Evolutionary conservation across 2,113 vertebrate species (phyloP).

Genomic region (Tapirus terrestris): DNA sequence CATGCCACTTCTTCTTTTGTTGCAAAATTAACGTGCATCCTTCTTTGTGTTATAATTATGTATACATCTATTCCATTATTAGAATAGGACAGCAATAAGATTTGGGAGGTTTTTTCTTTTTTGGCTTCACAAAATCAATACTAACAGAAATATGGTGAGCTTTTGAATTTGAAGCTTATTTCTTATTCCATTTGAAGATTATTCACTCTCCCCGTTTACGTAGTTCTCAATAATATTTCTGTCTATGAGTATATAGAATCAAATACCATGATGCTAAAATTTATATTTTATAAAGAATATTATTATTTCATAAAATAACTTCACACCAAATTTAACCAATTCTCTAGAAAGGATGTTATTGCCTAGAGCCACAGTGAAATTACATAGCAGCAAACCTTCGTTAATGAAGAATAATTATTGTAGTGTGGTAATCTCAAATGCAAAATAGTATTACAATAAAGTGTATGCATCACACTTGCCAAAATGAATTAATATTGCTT

Average conservation of each 20-base stretch:
- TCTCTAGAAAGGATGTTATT: conserved; percentile 47
- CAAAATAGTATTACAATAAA: neutral
- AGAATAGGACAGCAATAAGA: neutral
- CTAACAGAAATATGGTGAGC: neutral
- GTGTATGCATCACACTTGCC: conserved; percentile 52
- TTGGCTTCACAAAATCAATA: conserved; percentile 5
- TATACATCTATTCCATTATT: neutral
- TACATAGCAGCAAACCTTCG: neutral
- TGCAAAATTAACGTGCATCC: neutral
- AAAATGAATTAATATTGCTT: conserved; percentile 62
- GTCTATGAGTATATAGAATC: neutral
- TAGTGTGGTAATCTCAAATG: conserved; percentile 37
- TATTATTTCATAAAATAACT: conserved; percentile 54
- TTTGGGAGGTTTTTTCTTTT: neutral
- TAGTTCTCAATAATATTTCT: neutral
- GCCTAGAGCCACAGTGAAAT: neutral
- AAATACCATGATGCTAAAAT: neutral
- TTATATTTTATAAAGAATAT: conserved; percentile 33
- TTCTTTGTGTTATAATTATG: neutral
- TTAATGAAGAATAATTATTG: conserved; percentile 50
- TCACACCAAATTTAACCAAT: conserved; percentile 1
- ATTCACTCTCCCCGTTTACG: neutral
- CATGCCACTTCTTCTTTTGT: neutral
- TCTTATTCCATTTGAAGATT: neutral
- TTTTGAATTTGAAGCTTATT: conserved; percentile 24